Percentiles rank a stretch among this genome's conserved stretches.
Conservation (phyloP, 2,113 vertebrate genomes). For the Bos indicus region DNA sequence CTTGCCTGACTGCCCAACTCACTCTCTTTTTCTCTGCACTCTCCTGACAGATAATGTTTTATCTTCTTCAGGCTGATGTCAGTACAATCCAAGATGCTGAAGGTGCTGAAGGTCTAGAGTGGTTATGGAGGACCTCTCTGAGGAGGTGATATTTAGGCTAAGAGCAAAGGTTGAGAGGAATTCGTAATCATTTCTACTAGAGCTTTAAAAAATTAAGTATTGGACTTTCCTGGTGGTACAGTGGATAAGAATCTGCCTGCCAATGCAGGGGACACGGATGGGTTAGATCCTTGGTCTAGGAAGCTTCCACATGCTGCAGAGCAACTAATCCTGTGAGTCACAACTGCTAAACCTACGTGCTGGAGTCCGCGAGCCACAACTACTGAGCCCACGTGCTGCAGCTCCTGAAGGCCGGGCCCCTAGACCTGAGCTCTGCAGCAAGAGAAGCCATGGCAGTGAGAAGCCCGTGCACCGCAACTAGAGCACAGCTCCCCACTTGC, state of each 20-base stretch:
- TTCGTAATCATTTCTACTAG: not conserved
- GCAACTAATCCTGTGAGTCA: not conserved
- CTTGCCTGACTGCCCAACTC: not conserved
- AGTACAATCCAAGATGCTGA: not conserved
- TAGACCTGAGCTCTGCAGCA: not conserved
- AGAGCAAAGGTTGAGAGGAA: not conserved
- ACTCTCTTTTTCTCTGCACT: not conserved
- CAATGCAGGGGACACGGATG: not conserved
- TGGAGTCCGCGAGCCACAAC: accelerated
- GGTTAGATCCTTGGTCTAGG: not conserved
- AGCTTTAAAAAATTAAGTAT: not conserved
- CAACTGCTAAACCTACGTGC: not conserved
- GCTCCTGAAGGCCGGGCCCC: not conserved
- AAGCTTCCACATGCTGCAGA: not conserved
- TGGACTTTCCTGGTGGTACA: not conserved
- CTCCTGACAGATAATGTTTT: not conserved
- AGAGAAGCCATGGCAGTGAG: accelerated
- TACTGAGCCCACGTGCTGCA: not conserved
- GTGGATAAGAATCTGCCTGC: not conserved
- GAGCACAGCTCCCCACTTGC: not conserved
- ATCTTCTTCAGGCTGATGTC: not conserved
- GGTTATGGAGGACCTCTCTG: not conserved
- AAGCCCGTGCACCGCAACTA: accelerated
- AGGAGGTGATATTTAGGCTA: not conserved
- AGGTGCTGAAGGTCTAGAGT: not conserved